These are phyloP conservation scores for Grallaria varia DNA, from an alignment of 2,113 vertebrate genomes.

Conservation along the genomic window DNA sequence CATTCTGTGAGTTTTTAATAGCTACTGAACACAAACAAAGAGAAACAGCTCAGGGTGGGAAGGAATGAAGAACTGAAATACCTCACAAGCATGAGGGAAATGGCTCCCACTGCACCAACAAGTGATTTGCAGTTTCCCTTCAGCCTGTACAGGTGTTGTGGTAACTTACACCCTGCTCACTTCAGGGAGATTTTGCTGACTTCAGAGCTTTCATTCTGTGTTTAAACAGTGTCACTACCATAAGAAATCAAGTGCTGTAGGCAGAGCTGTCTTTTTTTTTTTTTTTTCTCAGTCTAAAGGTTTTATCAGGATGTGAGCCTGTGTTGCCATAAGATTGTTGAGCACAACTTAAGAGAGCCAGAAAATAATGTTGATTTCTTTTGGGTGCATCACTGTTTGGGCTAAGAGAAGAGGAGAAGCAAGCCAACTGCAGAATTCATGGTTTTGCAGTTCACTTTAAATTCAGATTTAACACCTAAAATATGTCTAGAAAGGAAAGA, in stretches of 20 bases:
- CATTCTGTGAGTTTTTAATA: neutral
- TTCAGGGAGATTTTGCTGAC: neutral
- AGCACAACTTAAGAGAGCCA: neutral
- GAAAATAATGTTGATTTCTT: neutral
- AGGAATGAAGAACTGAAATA: neutral
- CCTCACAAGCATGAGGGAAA: neutral
- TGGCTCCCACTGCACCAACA: neutral
- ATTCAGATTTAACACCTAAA: neutral
- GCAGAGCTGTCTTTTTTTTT: neutral
- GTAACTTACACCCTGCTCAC: neutral
- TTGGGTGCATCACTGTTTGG: neutral
- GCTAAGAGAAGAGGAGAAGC: neutral
- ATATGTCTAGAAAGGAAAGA: neutral
- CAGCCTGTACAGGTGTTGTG: neutral
- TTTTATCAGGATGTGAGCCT: neutral
- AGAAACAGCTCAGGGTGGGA: neutral
- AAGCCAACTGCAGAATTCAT: neutral
- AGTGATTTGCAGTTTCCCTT: constrained; percentile 1
- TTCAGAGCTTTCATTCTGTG: neutral
- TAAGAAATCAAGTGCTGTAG: neutral
- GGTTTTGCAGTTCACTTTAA: neutral
- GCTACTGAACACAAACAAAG: constrained; percentile 14
- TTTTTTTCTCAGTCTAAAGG: neutral
- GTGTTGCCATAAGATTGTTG: neutral
- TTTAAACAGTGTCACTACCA: neutral